Evolutionary conservation across 2,888 invertebrate species (phyloP).

Genomic region (Glaucopsyche alexis): DNA sequence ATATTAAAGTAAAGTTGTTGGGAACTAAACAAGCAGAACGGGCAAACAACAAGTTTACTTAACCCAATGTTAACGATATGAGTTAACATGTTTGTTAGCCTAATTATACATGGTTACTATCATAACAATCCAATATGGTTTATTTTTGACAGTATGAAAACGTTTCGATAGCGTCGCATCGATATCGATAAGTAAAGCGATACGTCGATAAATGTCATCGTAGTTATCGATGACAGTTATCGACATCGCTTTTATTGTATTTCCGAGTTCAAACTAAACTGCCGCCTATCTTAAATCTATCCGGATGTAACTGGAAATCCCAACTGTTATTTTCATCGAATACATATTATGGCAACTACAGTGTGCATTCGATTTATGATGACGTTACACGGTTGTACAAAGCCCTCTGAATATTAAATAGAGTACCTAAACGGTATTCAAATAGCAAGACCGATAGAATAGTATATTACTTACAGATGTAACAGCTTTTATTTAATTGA

Average conservation of each 20-base stretch:
- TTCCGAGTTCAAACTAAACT: slow-evolving; percentile 18
- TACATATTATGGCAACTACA: slow-evolving; percentile 7
- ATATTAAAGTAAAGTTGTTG: slow-evolving; percentile 25
- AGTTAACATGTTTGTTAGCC: slow-evolving; percentile 28
- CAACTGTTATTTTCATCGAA: slow-evolving; percentile 13
- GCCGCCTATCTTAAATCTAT: slow-evolving; percentile 19
- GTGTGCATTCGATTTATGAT: slow-evolving; percentile 14
- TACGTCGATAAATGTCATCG: slow-evolving; percentile 17
- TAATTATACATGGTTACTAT: slow-evolving; percentile 29
- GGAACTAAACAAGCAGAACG: slow-evolving; percentile 23
- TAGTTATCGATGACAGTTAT: slow-evolving; percentile 19
- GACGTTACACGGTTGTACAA: slow-evolving; percentile 17
- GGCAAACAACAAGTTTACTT: slow-evolving; percentile 27
- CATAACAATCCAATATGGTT: slow-evolving; percentile 16
- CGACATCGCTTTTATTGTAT: slow-evolving; percentile 17
- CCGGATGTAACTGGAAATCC: slow-evolving; percentile 18
- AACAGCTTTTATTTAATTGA: background rate
- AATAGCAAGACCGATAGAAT: background rate
- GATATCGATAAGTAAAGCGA: slow-evolving; percentile 13
- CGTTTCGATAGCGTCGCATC: background rate
- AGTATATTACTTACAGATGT: slow-evolving; percentile 4
- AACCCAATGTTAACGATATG: slow-evolving; percentile 28
- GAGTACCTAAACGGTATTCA: slow-evolving; percentile 5
- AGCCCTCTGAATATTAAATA: slow-evolving; percentile 17
- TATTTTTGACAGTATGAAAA: background rate